Percentiles rank a stretch among this genome's conserved stretches.
These are phyloP conservation scores for Callionymus lyra DNA, from an alignment of 2,113 vertebrate genomes.

Conservation along the genomic window DNA sequence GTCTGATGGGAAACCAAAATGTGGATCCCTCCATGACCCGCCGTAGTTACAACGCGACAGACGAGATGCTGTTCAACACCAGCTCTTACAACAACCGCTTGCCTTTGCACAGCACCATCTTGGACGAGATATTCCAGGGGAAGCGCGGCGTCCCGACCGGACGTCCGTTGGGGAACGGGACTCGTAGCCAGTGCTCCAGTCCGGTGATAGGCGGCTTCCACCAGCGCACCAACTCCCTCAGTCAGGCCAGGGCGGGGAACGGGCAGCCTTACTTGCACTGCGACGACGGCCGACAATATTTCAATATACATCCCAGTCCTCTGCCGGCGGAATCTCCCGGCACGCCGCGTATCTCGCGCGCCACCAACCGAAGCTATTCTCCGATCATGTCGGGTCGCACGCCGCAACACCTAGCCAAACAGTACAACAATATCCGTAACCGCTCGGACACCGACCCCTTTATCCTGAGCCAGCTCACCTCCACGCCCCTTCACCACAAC, in stretches of 20 bases:
- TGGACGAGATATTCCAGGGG: conserved; percentile 76
- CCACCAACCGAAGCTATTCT: conserved; percentile 53
- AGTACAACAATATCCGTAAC: conserved; percentile 59
- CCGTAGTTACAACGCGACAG: conserved; percentile 63
- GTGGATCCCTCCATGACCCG: conserved; percentile 61
- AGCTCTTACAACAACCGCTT: conserved; percentile 51
- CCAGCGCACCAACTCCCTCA: conserved; percentile 68
- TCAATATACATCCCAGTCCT: conserved; percentile 31
- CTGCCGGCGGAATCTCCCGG: conserved; percentile 8
- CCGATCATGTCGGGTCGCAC: conserved; percentile 51
- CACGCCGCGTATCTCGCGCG: background rate
- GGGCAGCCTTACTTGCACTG: conserved; percentile 46
- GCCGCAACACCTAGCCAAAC: conserved; percentile 44
- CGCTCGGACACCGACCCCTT: conserved; percentile 83
- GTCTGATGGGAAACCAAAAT: conserved; percentile 38
- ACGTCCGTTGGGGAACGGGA: conserved; percentile 42
- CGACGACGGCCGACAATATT: conserved; percentile 48
- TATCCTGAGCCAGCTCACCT: conserved; percentile 77
- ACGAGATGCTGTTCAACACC: conserved; percentile 57
- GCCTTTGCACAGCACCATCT: conserved; percentile 80
- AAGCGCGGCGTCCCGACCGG: conserved; percentile 55
- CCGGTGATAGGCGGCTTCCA: conserved; percentile 72
- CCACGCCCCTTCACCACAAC: conserved; percentile 52
- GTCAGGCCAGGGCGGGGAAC: conserved; percentile 67
- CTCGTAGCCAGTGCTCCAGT: conserved; percentile 76